These are phyloP conservation scores for Epinotia ramella DNA, from an alignment of 2,888 invertebrate species.

Conservation along the genomic window DNA sequence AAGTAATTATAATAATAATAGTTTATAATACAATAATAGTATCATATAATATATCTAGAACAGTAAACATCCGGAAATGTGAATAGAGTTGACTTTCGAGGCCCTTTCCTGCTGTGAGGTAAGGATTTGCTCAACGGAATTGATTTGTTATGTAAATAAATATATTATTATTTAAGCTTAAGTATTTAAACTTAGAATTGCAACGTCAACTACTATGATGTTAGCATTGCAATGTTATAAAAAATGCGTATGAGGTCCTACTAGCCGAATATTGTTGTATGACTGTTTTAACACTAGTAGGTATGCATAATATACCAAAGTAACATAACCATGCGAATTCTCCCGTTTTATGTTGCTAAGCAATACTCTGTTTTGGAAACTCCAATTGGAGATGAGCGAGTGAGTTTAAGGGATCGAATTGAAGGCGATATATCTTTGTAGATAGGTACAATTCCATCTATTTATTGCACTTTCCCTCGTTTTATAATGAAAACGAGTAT, in stretches of 20 bases:
- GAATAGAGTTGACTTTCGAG: slow-evolving; percentile 28
- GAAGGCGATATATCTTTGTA: no score
- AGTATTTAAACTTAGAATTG: slow-evolving; percentile 51
- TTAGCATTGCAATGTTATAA: not conserved
- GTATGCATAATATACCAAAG: not conserved
- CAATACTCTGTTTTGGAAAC: not conserved
- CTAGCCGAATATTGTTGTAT: not conserved
- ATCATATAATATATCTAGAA: slow-evolving; percentile 22
- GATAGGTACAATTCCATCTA: no score
- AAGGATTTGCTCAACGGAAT: slow-evolving; percentile 49
- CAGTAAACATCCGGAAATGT: slow-evolving; percentile 26
- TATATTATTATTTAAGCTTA: slow-evolving; percentile 44
- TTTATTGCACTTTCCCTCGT: no score
- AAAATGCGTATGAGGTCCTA: not conserved
- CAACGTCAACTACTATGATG: not conserved
- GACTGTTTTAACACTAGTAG: not conserved
- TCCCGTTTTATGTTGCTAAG: not conserved
- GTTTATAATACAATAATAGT: slow-evolving; percentile 8
- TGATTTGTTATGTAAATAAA: slow-evolving; percentile 47
- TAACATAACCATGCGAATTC: no score
- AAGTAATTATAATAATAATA: slow-evolving; percentile 23
- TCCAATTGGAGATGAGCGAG: no score
- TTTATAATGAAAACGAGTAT: no score
- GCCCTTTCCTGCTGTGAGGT: slow-evolving; percentile 39
- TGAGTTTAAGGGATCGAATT: no score